phyloP scores from a whole-genome alignment of 2,113 vertebrate species.

The Pogona vitticeps region DNA sequence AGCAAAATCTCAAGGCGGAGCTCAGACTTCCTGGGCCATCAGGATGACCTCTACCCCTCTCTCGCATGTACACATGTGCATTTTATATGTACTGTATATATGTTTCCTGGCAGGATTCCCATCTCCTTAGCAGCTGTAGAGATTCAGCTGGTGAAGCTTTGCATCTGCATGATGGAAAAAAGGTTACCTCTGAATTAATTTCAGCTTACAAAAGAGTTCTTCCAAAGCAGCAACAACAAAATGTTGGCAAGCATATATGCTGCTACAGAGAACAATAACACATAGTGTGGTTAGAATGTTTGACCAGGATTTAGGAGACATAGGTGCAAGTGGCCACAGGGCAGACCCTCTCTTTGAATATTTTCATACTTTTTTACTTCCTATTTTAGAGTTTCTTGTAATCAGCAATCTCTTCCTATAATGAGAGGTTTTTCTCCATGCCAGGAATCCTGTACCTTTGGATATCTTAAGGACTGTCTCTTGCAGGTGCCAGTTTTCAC shows the following conservation, averaged over 20 bases:
- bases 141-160: neutral
- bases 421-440: too few species aligned
- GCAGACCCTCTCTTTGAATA: neutral
- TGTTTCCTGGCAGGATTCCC: neutral
- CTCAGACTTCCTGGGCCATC: neutral
- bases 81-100: too few species aligned
- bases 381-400: neutral
- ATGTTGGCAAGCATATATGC: neutral
- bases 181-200: neutral
- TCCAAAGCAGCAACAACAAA: neutral
- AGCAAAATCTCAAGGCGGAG: neutral
- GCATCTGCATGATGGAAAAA: neutral
- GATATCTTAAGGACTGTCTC: neutral
- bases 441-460: too few species aligned
- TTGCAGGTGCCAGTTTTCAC: neutral
- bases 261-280: neutral
- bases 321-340: neutral
- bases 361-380: neutral
- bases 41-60: neutral
- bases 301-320: neutral
- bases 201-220: neutral
- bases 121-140: neutral
- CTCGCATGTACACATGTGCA: too few species aligned
- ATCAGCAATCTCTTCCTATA: neutral
- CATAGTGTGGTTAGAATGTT: neutral